Conservation (phyloP, 1,140 invertebrate genomes). For the Lerema accius region DNA sequence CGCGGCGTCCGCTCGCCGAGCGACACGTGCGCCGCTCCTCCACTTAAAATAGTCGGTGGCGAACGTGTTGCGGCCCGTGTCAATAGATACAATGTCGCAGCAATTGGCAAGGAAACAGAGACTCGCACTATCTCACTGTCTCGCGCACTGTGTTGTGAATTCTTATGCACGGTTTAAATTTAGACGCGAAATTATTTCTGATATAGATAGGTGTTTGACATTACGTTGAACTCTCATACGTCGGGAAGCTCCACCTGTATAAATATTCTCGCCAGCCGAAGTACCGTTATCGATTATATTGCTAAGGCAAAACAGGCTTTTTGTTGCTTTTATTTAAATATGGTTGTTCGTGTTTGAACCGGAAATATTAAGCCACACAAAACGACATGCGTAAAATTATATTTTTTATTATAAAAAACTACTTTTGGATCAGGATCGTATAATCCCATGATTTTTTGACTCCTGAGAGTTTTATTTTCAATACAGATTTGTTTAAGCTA, state of each 20-base stretch:
- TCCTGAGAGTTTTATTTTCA: no score
- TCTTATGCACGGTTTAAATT: slow-evolving; percentile 81
- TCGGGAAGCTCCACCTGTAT: slow-evolving; percentile 78
- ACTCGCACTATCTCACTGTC: slow-evolving; percentile 81
- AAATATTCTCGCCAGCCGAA: slow-evolving; percentile 52
- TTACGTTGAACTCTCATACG: slow-evolving; percentile 82
- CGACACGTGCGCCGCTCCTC: slow-evolving; percentile 57
- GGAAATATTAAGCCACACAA: neutral
- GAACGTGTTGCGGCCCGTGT: slow-evolving; percentile 69
- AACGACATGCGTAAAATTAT: no score
- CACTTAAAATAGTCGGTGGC: slow-evolving; percentile 72
- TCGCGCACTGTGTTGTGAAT: slow-evolving; percentile 81
- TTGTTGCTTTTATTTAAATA: slow-evolving; percentile 10
- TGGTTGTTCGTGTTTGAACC: neutral
- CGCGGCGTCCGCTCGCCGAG: slow-evolving; percentile 38
- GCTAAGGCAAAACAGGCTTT: slow-evolving; percentile 18
- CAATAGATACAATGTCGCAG: slow-evolving; percentile 80
- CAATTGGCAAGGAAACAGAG: slow-evolving; percentile 79
- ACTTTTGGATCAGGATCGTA: no score
- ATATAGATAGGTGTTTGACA: slow-evolving; percentile 82
- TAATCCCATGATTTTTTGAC: no score
- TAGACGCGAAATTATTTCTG: slow-evolving; percentile 81
- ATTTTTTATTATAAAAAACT: no score
- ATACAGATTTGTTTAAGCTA: no score
- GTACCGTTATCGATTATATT: slow-evolving; percentile 20